Evolutionary conservation across 2,888 invertebrate species (phyloP).

Genomic region (Drosophila picticornis): DNA sequence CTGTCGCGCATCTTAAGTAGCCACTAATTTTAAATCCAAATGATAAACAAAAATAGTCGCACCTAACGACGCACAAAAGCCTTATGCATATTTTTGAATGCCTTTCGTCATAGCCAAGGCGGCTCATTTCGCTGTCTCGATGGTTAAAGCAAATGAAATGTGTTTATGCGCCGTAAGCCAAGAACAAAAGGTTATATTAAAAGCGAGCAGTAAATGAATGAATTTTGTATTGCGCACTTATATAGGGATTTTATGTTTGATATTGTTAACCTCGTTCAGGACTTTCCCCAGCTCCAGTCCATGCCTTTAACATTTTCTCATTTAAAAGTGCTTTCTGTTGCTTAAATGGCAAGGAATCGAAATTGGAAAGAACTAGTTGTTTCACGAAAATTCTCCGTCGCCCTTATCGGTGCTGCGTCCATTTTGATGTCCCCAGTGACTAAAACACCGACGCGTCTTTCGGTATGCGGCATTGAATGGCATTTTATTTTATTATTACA

Average conservation of each 20-base stretch:
- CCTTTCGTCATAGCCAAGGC: slow-evolving; percentile 32
- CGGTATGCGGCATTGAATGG: slow-evolving; percentile 62
- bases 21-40: slow-evolving; percentile 72
- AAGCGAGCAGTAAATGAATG: neutral
- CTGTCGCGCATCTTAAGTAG: slow-evolving; percentile 60
- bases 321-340: slow-evolving; percentile 6
- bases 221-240: neutral
- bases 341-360: slow-evolving; percentile 31
- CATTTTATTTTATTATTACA: slow-evolving; percentile 78
- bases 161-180: slow-evolving; percentile 14
- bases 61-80: slow-evolving; percentile 36
- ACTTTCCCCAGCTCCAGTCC: neutral
- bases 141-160: slow-evolving; percentile 47
- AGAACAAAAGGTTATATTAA: slow-evolving; percentile 12
- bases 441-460: slow-evolving; percentile 56
- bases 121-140: slow-evolving; percentile 60
- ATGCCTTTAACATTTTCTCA: neutral
- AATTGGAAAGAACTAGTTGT: slow-evolving; percentile 55
- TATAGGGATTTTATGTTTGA: neutral
- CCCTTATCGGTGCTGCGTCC: slow-evolving; percentile 1
- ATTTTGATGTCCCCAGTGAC: slow-evolving; percentile 35
- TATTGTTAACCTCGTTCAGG: neutral
- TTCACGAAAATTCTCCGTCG: slow-evolving; percentile 37
- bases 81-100: slow-evolving; percentile 38
- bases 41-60: slow-evolving; percentile 41